Conservation (phyloP, 2,888 invertebrate genomes). For the Synanthedon formicaeformis region DNA sequence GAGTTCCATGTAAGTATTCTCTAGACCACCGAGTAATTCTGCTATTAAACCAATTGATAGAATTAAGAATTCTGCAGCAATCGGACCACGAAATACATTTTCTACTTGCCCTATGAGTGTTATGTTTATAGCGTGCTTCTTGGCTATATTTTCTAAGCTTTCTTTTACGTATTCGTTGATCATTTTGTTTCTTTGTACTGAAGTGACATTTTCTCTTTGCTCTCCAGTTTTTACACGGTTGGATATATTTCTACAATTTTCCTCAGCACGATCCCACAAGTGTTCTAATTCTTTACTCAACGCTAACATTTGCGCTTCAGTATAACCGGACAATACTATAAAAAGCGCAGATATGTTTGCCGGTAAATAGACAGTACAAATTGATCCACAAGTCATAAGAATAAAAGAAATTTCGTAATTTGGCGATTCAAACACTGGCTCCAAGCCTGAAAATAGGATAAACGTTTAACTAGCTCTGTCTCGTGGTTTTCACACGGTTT, state of each 20-base stretch:
- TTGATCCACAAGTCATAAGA: slow-evolving; percentile 10
- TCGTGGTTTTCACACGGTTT: no score
- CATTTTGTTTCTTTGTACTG: neutral
- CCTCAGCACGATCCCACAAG: neutral
- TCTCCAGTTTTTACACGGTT: neutral
- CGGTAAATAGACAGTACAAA: slow-evolving; percentile 21
- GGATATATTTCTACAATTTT: neutral
- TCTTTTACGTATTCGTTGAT: slow-evolving; percentile 23
- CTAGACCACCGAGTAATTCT: slow-evolving; percentile 36
- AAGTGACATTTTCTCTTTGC: neutral
- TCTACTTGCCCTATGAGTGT: slow-evolving; percentile 22
- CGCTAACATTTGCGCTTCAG: slow-evolving; percentile 2
- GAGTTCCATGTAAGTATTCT: slow-evolving; percentile 33
- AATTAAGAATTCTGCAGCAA: slow-evolving; percentile 31
- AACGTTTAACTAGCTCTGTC: no score
- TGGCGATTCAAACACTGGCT: slow-evolving; percentile 34
- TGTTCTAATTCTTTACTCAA: neutral
- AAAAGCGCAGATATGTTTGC: slow-evolving; percentile 27
- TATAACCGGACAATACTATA: slow-evolving; percentile 22
- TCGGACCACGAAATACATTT: slow-evolving; percentile 22
- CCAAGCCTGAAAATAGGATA: slow-evolving; percentile 24
- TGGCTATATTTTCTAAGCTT: slow-evolving; percentile 20
- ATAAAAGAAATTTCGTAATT: slow-evolving; percentile 31
- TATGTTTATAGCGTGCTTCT: slow-evolving; percentile 24
- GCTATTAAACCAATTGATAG: slow-evolving; percentile 28